Percentiles rank a stretch among this genome's conserved stretches.
Evolutionary conservation across 1,140 invertebrate species (phyloP).

Genomic region (Heterodera carotae): DNA sequence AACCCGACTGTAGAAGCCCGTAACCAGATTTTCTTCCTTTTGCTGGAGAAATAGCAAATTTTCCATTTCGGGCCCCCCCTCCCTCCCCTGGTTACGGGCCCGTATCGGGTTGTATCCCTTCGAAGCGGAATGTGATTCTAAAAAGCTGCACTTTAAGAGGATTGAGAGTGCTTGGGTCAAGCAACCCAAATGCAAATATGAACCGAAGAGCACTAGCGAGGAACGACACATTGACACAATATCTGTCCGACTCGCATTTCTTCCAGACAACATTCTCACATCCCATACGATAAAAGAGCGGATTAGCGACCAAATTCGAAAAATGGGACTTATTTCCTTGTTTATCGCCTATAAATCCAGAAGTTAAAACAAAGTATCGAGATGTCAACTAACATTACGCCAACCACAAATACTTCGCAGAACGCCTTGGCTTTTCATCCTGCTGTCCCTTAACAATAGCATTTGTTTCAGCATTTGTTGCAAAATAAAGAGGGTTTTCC

Average conservation of each 20-base stretch:
- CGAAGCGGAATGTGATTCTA: too few relatives aligned
- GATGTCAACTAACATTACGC: slow-evolving; percentile 6
- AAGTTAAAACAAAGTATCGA: slow-evolving; percentile 1
- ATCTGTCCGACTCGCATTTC: slow-evolving; percentile 24
- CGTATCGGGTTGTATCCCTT: too few relatives aligned
- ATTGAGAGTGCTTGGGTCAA: slow-evolving; percentile 35
- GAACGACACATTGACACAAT: slow-evolving; percentile 21
- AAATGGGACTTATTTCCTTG: background rate
- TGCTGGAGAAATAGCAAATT: too few relatives aligned
- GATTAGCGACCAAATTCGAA: background rate
- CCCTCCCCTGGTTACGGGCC: too few relatives aligned
- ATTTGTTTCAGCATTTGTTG: background rate
- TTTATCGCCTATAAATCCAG: slow-evolving; percentile 6
- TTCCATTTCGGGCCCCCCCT: too few relatives aligned
- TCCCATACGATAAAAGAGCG: slow-evolving; percentile 10
- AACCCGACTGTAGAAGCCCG: too few relatives aligned
- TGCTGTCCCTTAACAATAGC: background rate
- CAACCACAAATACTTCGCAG: slow-evolving; percentile 34
- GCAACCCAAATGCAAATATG: slow-evolving; percentile 31
- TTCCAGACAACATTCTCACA: slow-evolving; percentile 25
- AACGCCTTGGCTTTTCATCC: slow-evolving; percentile 12
- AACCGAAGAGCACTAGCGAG: slow-evolving; percentile 28
- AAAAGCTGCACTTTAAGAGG: slow-evolving; percentile 32
- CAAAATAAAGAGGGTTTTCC: slow-evolving; percentile 13
- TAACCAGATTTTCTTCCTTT: too few relatives aligned